These are phyloP conservation scores for Anarrhichthys ocellatus DNA, from an alignment of 2,113 vertebrate genomes.

Conservation along the genomic window DNA sequence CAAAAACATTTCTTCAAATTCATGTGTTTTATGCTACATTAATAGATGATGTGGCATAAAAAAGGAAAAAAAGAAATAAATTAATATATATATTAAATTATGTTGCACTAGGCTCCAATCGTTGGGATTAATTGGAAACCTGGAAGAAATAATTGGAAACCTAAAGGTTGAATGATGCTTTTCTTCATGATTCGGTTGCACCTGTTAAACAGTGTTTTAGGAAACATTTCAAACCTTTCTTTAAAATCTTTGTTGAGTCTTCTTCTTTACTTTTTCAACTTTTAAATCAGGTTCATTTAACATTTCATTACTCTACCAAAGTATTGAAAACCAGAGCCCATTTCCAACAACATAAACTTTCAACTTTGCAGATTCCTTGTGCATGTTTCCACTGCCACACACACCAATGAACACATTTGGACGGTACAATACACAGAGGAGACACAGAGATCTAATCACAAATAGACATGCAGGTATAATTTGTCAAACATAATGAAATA, in stretches of 20 bases:
- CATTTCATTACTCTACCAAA: not conserved
- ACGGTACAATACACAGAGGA: not conserved
- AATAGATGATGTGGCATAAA: not conserved
- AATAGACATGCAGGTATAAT: slow-evolving; percentile 23
- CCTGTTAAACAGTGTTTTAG: not conserved
- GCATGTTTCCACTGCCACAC: not conserved
- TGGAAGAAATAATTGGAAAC: not conserved
- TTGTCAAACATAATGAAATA: slow-evolving; percentile 39
- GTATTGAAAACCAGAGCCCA: not conserved
- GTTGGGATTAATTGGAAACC: not conserved
- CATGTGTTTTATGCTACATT: not conserved
- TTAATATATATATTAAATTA: no score
- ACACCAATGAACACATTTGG: not conserved
- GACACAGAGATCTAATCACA: slow-evolving; percentile 21
- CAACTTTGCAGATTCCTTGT: not conserved
- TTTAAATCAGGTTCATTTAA: not conserved
- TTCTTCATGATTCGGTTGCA: not conserved
- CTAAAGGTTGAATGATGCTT: not conserved
- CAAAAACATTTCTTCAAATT: not conserved
- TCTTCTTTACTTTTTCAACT: not conserved
- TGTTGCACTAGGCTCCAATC: not conserved
- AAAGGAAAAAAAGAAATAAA: not conserved
- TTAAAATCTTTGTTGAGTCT: not conserved
- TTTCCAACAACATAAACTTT: not conserved
- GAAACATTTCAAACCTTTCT: not conserved